Evolutionary conservation across 2,797 vertebrate genomes (phyloP).

Genomic region (Muscicapa striata): DNA sequence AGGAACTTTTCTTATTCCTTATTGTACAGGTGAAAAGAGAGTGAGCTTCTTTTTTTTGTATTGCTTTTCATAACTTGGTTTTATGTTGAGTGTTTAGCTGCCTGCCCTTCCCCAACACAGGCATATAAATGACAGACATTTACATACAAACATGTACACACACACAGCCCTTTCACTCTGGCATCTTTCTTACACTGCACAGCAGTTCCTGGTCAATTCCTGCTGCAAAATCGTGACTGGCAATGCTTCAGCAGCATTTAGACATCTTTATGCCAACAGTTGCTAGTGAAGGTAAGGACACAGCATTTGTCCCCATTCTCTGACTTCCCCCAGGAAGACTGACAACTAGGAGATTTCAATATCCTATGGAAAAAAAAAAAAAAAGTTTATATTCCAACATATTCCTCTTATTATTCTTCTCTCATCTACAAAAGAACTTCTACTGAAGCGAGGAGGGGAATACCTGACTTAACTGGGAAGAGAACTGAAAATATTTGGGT

Average conservation of each 20-base stretch:
- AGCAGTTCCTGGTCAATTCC: neutral
- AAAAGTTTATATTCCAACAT: neutral
- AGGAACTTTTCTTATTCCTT: neutral
- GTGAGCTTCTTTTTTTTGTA: neutral
- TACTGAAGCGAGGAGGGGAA: neutral
- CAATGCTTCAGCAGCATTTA: neutral
- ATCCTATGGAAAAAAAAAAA: no score
- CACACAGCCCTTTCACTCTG: neutral
- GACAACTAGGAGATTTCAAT: neutral
- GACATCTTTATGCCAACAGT: neutral
- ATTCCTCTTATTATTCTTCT: neutral
- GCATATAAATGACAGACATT: neutral
- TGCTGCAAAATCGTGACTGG: neutral
- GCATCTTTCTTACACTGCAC: neutral
- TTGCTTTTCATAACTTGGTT: neutral
- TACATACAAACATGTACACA: neutral
- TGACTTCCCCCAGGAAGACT: neutral
- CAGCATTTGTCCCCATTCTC: neutral
- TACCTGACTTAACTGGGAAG: neutral
- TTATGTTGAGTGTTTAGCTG: neutral
- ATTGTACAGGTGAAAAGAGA: neutral
- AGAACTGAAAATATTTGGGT: neutral
- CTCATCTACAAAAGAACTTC: neutral
- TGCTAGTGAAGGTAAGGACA: neutral
- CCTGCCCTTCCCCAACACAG: neutral